Percentiles rank a stretch among this genome's conserved stretches.
These are phyloP conservation scores for Sicus ferrugineus DNA, from an alignment of 2,888 invertebrate genomes.

Conservation along the genomic window DNA sequence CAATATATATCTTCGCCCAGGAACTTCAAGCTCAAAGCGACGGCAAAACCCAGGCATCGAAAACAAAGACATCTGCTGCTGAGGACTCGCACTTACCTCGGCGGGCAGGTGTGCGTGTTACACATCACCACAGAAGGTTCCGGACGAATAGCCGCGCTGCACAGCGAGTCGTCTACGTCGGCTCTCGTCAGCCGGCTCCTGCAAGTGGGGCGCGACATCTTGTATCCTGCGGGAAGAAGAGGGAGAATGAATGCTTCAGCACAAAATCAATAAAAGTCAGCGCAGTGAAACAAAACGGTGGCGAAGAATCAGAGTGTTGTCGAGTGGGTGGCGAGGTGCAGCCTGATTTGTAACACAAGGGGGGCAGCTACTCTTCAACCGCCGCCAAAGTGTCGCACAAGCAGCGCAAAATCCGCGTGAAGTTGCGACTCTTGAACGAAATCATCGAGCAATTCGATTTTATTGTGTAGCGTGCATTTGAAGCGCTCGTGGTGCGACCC, in stretches of 20 bases:
- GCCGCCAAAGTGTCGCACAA: not conserved
- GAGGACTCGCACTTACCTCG: constrained; percentile 73
- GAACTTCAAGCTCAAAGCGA: not conserved
- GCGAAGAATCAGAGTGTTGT: constrained; percentile 15
- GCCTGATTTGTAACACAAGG: not conserved
- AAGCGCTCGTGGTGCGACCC: too few relatives aligned
- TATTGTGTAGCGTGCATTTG: not conserved
- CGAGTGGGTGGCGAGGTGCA: not conserved
- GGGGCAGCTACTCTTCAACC: not conserved
- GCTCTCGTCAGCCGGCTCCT: constrained; percentile 79
- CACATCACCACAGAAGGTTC: constrained; percentile 81
- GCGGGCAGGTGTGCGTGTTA: constrained; percentile 86
- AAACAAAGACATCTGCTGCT: not conserved
- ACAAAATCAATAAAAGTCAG: constrained; percentile 52
- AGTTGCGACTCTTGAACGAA: constrained; percentile 11
- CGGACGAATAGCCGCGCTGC: constrained; percentile 81
- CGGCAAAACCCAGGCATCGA: constrained; percentile 5
- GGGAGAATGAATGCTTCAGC: constrained; percentile 28
- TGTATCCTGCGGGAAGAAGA: constrained; percentile 80
- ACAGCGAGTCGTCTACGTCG: constrained; percentile 82
- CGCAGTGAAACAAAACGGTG: constrained; percentile 17
- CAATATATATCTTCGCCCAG: constrained; percentile 11
- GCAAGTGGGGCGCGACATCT: constrained; percentile 85
- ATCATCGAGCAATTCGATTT: constrained; percentile 13
- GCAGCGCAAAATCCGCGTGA: not conserved